phyloP scores from a whole-genome alignment of 2,113 vertebrate species.

The Anhinga rufa region DNA sequence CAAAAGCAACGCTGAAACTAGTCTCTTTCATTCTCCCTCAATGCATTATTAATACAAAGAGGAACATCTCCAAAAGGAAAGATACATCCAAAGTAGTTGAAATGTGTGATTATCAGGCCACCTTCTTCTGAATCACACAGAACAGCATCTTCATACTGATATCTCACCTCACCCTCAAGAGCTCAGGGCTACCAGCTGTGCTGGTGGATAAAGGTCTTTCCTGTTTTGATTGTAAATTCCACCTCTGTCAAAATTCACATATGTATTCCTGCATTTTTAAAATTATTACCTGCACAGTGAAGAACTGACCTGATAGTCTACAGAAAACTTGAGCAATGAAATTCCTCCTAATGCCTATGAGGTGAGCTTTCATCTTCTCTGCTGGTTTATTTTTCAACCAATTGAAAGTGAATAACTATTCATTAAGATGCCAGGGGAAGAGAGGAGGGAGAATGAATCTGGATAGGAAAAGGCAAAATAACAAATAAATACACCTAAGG shows the following conservation, averaged over 20 bases:
- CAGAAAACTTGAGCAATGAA: neutral
- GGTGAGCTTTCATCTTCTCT: conserved; percentile 27
- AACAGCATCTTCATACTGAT: neutral
- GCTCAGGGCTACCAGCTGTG: neutral
- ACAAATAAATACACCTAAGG: conserved; percentile 44
- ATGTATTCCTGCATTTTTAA: neutral
- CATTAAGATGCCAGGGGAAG: conserved; percentile 9
- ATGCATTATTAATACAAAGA: neutral
- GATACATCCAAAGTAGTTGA: neutral
- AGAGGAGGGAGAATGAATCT: neutral
- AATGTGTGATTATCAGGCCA: neutral
- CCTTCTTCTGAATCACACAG: neutral
- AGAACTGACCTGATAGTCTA: neutral
- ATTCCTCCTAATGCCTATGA: neutral
- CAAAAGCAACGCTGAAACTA: neutral
- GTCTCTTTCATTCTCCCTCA: neutral
- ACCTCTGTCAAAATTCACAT: neutral
- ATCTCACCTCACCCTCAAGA: neutral
- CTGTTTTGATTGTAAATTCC: neutral
- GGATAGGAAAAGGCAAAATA: conserved; percentile 2
- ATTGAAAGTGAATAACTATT: conserved; percentile 53
- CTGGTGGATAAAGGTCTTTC: neutral
- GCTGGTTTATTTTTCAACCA: neutral
- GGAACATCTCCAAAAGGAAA: neutral
- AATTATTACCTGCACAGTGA: neutral